These are phyloP conservation scores for Ciconia stormi DNA, from an alignment of 2,113 vertebrate species.

Conservation along the genomic window DNA sequence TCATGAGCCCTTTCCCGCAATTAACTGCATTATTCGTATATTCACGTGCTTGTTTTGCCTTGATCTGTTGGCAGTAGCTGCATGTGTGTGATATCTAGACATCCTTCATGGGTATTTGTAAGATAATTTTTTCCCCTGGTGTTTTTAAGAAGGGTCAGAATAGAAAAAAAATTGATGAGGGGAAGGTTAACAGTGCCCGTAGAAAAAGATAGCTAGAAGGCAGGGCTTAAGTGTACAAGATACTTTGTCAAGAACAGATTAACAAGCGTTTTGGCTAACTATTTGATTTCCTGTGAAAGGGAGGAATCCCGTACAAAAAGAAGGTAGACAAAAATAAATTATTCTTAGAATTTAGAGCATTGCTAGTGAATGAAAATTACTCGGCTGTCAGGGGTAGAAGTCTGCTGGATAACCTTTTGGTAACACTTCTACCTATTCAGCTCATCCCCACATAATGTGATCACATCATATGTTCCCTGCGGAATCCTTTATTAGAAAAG, in stretches of 20 bases:
- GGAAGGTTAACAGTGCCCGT: background rate
- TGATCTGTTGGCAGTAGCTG: background rate
- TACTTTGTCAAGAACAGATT: background rate
- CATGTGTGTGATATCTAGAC: background rate
- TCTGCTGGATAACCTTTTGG: background rate
- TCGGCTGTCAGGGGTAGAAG: background rate
- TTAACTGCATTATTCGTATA: background rate
- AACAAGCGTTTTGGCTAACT: background rate
- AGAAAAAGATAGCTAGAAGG: background rate
- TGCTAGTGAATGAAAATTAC: background rate
- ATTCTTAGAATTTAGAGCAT: constrained; percentile 33
- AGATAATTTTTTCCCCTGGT: background rate
- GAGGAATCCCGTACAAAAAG: background rate
- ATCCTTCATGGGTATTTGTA: background rate
- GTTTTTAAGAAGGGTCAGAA: background rate
- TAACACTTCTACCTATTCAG: background rate
- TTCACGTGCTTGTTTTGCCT: background rate
- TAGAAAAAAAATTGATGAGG: background rate
- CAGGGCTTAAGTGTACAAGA: background rate
- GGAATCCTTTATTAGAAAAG: background rate
- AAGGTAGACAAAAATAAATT: constrained; percentile 1
- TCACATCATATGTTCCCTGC: background rate
- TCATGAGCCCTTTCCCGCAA: background rate
- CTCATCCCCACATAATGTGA: background rate
- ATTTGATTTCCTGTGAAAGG: background rate